These are phyloP conservation scores for Minunthozetes semirufus DNA, from an alignment of 2,888 invertebrate species.

Conservation along the genomic window DNA sequence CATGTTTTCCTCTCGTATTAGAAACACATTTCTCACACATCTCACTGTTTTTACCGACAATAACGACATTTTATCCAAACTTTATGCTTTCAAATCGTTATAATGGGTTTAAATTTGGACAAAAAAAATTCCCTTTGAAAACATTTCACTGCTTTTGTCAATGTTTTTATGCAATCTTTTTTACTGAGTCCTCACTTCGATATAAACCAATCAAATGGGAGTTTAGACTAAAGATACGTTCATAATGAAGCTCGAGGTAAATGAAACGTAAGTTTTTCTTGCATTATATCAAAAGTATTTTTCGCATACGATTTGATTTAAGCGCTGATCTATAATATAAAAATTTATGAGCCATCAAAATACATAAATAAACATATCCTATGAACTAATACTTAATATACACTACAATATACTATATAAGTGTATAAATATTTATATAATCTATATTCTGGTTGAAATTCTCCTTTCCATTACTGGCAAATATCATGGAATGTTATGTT, in stretches of 20 bases:
- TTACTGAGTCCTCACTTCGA: not conserved
- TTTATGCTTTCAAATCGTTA: slow-evolving; percentile 6
- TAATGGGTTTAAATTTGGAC: not conserved
- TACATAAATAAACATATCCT: slow-evolving; percentile 18
- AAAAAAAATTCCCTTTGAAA: not conserved
- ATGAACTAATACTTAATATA: slow-evolving; percentile 8
- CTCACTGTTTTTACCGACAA: not conserved
- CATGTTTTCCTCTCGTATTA: not conserved
- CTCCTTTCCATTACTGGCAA: not conserved
- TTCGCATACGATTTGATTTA: not conserved
- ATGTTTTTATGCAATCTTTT: not conserved
- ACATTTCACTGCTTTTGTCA: not conserved
- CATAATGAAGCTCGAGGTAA: not conserved
- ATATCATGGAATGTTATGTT: not conserved
- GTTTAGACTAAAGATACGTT: not conserved
- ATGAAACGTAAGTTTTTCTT: not conserved
- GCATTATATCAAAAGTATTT: not conserved
- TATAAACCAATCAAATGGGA: not conserved
- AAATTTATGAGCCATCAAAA: slow-evolving; percentile 23
- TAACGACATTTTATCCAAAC: not conserved
- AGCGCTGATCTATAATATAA: slow-evolving; percentile 2
- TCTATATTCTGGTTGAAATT: not conserved
- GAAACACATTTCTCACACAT: not conserved
- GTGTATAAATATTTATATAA: not conserved
- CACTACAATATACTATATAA: not conserved